phyloP scores from a whole-genome alignment of 1,140 invertebrate species.

The Papilio dardanus region DNA sequence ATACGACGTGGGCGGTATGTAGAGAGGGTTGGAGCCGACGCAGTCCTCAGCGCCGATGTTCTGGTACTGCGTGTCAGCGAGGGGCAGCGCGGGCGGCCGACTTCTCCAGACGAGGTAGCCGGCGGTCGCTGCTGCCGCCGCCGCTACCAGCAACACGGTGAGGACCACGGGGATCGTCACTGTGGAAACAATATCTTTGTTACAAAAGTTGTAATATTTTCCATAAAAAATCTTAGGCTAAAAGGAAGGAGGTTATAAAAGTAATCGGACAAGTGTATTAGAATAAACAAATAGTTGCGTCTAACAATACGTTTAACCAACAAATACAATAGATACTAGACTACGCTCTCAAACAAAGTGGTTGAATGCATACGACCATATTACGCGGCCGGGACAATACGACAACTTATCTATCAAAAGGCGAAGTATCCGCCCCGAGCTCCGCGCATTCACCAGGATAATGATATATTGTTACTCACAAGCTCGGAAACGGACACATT shows the following conservation, averaged over 20 bases:
- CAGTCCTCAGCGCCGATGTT: constrained; percentile 92
- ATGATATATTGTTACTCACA: constrained; percentile 10
- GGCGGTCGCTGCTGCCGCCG: constrained; percentile 90
- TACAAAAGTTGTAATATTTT: not conserved
- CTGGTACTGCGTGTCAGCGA: constrained; percentile 92
- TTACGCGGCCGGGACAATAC: constrained; percentile 4
- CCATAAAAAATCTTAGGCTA: no score
- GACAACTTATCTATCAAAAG: constrained; percentile 8
- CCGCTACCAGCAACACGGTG: constrained; percentile 91
- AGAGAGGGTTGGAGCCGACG: constrained; percentile 73
- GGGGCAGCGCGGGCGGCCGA: constrained; percentile 90
- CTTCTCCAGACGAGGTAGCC: constrained; percentile 89
- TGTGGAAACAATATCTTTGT: constrained; percentile 39
- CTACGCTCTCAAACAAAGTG: constrained; percentile 15
- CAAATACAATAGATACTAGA: constrained; percentile 2
- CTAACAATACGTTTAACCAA: not conserved
- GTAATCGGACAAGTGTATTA: not conserved
- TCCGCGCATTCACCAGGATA: constrained; percentile 9
- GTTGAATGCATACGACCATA: constrained; percentile 20
- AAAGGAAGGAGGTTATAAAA: no score
- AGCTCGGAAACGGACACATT: constrained; percentile 20
- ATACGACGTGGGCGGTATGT: constrained; percentile 74
- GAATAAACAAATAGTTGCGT: not conserved
- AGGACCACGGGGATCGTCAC: constrained; percentile 61
- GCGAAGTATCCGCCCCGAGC: constrained; percentile 11